These are phyloP conservation scores for Clarias pachynema DNA, from an alignment of 2,797 vertebrate species.

Conservation along the genomic window DNA sequence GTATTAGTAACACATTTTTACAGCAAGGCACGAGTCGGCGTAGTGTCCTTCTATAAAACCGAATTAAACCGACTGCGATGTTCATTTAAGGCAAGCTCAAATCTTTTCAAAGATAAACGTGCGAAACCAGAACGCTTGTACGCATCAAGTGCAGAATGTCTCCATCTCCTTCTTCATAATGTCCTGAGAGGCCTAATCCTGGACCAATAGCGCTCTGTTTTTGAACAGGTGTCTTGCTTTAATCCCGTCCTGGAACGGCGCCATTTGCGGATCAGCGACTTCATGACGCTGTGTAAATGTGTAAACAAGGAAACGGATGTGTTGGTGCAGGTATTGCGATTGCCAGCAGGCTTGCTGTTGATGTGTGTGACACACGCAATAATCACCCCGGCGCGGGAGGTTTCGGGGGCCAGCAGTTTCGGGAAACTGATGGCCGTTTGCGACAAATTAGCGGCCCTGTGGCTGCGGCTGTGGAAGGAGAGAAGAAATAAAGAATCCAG, in stretches of 20 bases:
- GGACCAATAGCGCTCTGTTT: slow-evolving; percentile 7
- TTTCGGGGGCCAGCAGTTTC: slow-evolving; percentile 31
- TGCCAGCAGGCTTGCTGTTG: slow-evolving; percentile 9
- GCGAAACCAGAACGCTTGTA: not conserved
- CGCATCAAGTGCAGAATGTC: no score
- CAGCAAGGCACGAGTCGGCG: not conserved
- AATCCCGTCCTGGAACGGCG: slow-evolving; percentile 30
- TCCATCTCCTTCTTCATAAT: not conserved
- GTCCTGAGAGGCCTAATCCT: slow-evolving; percentile 23
- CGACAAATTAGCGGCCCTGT: slow-evolving; percentile 28
- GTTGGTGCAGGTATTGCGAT: slow-evolving; percentile 23
- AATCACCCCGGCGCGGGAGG: slow-evolving; percentile 23
- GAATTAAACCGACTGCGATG: not conserved
- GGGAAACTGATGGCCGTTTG: slow-evolving; percentile 38
- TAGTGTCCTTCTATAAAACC: not conserved
- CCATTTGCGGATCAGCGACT: slow-evolving; percentile 31
- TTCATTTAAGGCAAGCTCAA: not conserved
- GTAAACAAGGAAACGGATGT: slow-evolving; percentile 33
- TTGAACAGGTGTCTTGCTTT: slow-evolving; percentile 28
- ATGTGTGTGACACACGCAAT: slow-evolving; percentile 34
- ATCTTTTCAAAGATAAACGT: not conserved
- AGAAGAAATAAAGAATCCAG: not conserved
- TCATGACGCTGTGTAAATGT: not conserved
- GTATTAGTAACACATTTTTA: not conserved
- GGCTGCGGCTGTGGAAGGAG: slow-evolving; percentile 29